These are phyloP conservation scores for Murina feae DNA, from an alignment of 2,113 vertebrate genomes.

Conservation along the genomic window DNA sequence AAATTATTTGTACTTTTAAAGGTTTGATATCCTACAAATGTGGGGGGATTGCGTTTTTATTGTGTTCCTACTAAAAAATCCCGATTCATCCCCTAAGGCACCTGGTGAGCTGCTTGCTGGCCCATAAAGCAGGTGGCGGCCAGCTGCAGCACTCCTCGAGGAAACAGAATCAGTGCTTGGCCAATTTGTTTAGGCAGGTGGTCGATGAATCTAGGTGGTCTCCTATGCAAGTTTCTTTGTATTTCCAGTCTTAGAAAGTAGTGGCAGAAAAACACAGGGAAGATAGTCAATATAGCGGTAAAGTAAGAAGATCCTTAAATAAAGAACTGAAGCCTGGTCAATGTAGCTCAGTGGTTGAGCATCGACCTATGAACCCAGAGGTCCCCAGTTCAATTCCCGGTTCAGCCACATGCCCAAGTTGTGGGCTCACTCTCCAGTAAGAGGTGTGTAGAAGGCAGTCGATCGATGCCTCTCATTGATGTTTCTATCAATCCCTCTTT, in stretches of 20 bases:
- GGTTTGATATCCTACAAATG: not conserved
- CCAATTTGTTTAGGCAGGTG: conserved; percentile 21
- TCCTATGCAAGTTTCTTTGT: conserved; percentile 16
- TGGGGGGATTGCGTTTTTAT: not conserved
- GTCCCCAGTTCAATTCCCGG: too few species aligned
- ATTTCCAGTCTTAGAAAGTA: not conserved
- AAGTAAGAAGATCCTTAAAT: not conserved
- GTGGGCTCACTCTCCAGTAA: too few species aligned
- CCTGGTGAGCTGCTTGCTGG: not conserved
- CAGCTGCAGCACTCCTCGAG: not conserved
- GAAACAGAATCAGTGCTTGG: not conserved
- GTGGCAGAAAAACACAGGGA: not conserved
- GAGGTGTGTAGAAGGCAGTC: too few species aligned
- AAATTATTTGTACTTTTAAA: not conserved
- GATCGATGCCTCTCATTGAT: too few species aligned
- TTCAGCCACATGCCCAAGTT: too few species aligned
- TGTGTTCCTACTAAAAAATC: not conserved
- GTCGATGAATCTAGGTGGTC: not conserved
- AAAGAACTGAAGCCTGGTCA: not conserved
- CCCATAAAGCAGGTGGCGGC: not conserved
- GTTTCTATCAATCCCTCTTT: too few species aligned
- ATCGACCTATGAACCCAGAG: too few species aligned
- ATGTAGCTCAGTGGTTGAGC: too few species aligned
- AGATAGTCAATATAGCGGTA: not conserved
- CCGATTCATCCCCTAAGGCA: not conserved